Evolutionary conservation across 1,140 invertebrate genomes (phyloP), one percentile per base, ranked within the genome.

Genomic region (Argopecten irradians): DNA sequence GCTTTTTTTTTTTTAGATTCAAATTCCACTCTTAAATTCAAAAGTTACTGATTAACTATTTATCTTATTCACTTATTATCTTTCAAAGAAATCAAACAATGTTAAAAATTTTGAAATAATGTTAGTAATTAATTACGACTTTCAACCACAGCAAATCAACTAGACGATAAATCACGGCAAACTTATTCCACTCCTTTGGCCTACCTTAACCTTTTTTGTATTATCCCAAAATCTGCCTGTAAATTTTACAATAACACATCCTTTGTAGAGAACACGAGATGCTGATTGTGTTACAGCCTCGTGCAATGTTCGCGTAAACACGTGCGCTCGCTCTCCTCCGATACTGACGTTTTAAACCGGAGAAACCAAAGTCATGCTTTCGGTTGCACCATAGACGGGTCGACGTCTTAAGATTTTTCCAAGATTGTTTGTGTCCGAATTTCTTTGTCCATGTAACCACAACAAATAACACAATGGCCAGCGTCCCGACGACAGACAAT

Each of bases 81-180:
- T 71, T 71, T n/a, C 55, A 71, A 28, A 71, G n/a, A n/a, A n/a
- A 71, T 28, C 22, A 71, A n/a, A 71, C n/a, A 71, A n/a, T 71
- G 55, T 71, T 71, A 71, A 28, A 19, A 71, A 71, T 71, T 71
- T 71, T 71, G 55, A 71, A 71, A 71, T 28, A 8, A n/a, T n/a
- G 55, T 71, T 71, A 71, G 55, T 71, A 71, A n/a, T n/a, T 71
- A 71, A 71, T n/a, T 71, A 28, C 55, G 22, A 71, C n/a, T 11
- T 71, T 71, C 55, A 71, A 71, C 55, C 55, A 71, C 55, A 71
- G 55, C 55, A 71, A 71, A n/a, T n/a, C n/a, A n/a, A 71, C 55
- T 71, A 71, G 55, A 28, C 55, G 55, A 71, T 71, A 71, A 71
- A 71, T 71, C 55, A 71, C 55, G 55, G 43, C 43, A 46, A 46